Evolutionary conservation across 2,113 vertebrate species (phyloP).

Genomic region (Emydocephalus ijimae): DNA sequence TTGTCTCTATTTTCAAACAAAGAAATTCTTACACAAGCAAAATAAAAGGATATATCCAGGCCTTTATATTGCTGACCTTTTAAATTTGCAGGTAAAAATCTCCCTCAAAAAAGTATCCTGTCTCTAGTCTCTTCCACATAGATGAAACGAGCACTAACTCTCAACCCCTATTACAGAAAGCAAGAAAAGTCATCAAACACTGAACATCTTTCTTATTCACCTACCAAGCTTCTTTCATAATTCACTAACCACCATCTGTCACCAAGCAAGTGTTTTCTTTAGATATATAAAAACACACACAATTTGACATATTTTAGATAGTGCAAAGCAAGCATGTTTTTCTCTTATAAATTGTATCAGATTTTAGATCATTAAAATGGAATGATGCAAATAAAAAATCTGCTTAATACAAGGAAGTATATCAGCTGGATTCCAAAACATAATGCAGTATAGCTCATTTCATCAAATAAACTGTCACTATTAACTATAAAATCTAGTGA

Average conservation of each 20-base stretch:
- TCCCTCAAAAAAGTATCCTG: neutral
- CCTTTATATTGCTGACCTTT: neutral
- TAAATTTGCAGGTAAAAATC: neutral
- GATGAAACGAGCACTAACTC: neutral
- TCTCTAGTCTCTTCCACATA: neutral
- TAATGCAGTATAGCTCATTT: slow-evolving; percentile 49
- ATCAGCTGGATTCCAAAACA: slow-evolving; percentile 39
- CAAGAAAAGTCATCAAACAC: slow-evolving; percentile 22
- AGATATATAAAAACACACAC: slow-evolving; percentile 36
- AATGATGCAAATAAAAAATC: slow-evolving; percentile 47
- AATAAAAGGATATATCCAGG: neutral
- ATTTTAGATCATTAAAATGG: slow-evolving; percentile 58
- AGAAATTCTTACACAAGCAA: neutral
- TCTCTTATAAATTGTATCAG: slow-evolving; percentile 52
- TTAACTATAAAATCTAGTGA: slow-evolving; percentile 28
- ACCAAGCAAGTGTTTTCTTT: slow-evolving; percentile 26
- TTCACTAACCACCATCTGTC: slow-evolving; percentile 24
- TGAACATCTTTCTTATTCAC: slow-evolving; percentile 10
- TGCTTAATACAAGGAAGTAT: slow-evolving; percentile 32
- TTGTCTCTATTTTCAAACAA: neutral
- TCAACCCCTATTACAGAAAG: neutral
- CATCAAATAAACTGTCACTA: slow-evolving; percentile 55
- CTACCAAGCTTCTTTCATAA: slow-evolving; percentile 43
- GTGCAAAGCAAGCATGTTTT: slow-evolving; percentile 43
- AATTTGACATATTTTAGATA: slow-evolving; percentile 53